These are phyloP conservation scores for Turritopsis rubra DNA, from an alignment of 30 jellyfish, hydroid and myxozoan genomes.

Conservation along the genomic window DNA sequence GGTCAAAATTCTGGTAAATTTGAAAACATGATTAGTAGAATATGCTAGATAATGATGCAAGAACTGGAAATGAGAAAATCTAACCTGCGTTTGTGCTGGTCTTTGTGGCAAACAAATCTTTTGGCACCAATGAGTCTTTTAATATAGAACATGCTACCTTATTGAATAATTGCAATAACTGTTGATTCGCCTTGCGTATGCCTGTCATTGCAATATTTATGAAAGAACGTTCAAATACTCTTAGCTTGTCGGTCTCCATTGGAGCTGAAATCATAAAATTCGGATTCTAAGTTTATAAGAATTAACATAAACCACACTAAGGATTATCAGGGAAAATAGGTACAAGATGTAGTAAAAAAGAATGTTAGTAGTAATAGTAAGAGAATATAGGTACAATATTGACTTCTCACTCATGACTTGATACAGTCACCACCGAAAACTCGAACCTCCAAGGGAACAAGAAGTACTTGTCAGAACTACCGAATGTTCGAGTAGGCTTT, in stretches of 20 bases:
- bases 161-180: background rate
- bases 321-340: background rate
- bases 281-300: background rate
- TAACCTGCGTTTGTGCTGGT: background rate
- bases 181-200: background rate
- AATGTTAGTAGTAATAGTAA: no score
- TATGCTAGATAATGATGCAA: background rate
- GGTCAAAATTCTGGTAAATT: background rate
- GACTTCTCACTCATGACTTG: no score
- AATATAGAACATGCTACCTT: background rate
- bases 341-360: no score
- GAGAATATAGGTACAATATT: no score
- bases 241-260: background rate
- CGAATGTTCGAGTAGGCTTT: no score
- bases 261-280: slow-evolving; percentile 8
- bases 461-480: no score
- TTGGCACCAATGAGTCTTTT: background rate
- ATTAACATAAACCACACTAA: background rate
- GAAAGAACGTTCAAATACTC: background rate
- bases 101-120: background rate
- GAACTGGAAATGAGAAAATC: background rate
- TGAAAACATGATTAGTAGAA: background rate
- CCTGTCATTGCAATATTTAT: background rate
- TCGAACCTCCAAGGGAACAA: no score
- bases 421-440: no score